Conservation (phyloP, 2,113 vertebrate species). For the Microcebus lehilahytsara region DNA sequence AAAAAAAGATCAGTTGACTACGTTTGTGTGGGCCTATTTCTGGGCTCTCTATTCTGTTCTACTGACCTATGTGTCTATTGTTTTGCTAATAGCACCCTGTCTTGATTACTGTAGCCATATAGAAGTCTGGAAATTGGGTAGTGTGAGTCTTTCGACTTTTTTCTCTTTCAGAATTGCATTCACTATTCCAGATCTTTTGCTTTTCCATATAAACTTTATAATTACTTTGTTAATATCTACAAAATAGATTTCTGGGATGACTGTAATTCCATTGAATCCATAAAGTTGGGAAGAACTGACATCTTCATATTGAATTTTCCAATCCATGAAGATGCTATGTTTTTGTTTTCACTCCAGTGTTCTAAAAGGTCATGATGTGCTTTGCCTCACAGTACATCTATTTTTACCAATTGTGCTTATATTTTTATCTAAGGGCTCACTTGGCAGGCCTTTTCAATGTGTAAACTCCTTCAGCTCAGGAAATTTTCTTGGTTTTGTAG, state of each 20-base stretch:
- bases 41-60: neutral
- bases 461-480: neutral
- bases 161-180: neutral
- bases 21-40: neutral
- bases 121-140: neutral
- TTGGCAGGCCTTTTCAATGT: neutral
- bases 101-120: neutral
- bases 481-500: neutral
- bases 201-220: conserved; percentile 7
- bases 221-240: neutral
- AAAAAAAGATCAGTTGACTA: neutral
- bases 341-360: neutral
- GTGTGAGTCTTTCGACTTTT: neutral
- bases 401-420: conserved; percentile 22
- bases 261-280: neutral
- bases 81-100: neutral
- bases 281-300: neutral
- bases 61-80: neutral
- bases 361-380: neutral
- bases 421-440: conserved; percentile 4
- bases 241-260: neutral
- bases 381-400: neutral
- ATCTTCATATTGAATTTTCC: conserved; percentile 14
- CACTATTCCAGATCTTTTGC: neutral
- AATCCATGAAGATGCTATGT: neutral